phyloP scores from a whole-genome alignment of 2,797 vertebrate species.

The Gymnodraco acuticeps region DNA sequence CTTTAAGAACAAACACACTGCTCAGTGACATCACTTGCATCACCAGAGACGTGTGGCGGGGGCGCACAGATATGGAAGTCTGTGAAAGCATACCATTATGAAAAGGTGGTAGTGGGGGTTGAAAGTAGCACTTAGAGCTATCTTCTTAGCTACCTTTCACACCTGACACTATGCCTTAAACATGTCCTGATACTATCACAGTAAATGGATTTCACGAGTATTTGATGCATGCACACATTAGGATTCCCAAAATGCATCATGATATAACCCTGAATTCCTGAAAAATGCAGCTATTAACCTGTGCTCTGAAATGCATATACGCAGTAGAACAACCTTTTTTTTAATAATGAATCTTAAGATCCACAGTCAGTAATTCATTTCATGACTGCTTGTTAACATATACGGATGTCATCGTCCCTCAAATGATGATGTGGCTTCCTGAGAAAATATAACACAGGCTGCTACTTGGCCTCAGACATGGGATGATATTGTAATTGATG shows the following conservation, averaged over 20 bases:
- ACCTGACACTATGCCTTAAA: background rate
- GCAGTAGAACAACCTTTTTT: background rate
- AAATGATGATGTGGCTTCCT: background rate
- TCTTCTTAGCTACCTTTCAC: constrained; percentile 8
- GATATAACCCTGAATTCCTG: background rate
- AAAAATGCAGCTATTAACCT: background rate
- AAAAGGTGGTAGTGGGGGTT: background rate
- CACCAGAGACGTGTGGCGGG: constrained; percentile 10
- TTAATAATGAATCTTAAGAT: background rate
- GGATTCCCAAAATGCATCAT: background rate
- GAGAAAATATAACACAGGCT: background rate
- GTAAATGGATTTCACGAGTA: constrained; percentile 1
- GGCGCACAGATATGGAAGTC: background rate
- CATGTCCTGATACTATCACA: background rate
- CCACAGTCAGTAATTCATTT: constrained; percentile 4
- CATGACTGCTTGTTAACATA: background rate
- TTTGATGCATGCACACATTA: background rate
- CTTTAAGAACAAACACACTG: constrained; percentile 11
- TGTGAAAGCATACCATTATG: constrained; percentile 3
- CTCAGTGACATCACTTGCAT: constrained; percentile 34
- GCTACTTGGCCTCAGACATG: background rate
- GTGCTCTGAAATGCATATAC: background rate
- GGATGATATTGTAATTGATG: background rate
- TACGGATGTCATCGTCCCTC: background rate
- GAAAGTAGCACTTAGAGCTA: constrained; percentile 26